A percentile compares a stretch with the other conserved stretches of the same genome.
Evolutionary conservation across 2,113 vertebrate species (phyloP).

Genomic region (Rissa tridactyla): DNA sequence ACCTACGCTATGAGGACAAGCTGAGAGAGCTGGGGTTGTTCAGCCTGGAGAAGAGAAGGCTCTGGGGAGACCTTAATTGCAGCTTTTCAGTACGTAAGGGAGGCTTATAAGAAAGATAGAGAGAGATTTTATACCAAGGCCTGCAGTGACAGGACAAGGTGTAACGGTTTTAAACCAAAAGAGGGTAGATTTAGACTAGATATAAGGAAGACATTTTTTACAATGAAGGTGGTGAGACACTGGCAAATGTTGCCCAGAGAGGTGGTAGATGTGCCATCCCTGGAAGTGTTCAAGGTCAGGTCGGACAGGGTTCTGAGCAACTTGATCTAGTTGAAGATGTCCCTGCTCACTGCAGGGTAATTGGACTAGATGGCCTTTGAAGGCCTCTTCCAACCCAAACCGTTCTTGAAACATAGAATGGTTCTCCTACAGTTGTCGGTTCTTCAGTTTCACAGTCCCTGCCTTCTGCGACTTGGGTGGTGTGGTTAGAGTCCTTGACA

Average conservation of each 20-base stretch:
- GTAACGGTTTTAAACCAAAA: rapidly evolving
- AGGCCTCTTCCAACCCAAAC: neutral
- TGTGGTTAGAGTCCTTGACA: neutral
- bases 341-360: rapidly evolving
- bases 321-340: rapidly evolving
- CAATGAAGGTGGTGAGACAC: rapidly evolving
- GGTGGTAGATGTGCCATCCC: rapidly evolving
- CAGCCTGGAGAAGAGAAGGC: neutral
- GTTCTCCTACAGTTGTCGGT: neutral
- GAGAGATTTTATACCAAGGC: neutral
- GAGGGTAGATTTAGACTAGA: rapidly evolving
- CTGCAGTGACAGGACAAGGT: neutral
- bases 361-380: neutral
- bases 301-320: rapidly evolving
- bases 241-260: neutral
- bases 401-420: neutral
- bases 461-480: neutral
- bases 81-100: neutral
- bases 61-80: neutral
- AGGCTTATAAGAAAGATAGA: too few species aligned
- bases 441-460: neutral
- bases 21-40: neutral
- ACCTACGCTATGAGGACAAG: neutral
- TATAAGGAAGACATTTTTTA: rapidly evolving
- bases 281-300: rapidly evolving